Evolutionary conservation across 2,113 vertebrate genomes (phyloP).

Genomic region (Lepisosteus osseus): DNA sequence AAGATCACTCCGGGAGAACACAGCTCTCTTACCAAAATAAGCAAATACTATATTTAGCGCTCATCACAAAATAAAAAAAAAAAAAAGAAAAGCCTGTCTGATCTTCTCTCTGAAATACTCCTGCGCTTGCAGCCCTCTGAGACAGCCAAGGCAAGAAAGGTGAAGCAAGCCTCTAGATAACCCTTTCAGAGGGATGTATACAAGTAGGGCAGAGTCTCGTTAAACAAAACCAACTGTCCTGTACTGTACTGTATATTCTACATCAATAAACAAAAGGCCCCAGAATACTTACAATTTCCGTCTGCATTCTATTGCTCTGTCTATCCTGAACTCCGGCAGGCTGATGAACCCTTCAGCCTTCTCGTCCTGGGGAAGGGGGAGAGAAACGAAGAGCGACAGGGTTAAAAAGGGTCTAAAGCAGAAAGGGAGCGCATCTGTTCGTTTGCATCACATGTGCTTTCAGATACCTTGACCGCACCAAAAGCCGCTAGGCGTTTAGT

Average conservation of each 20-base stretch:
- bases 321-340: constrained; percentile 88
- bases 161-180: no score
- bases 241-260: no score
- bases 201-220: background rate
- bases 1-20: background rate
- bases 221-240: no score
- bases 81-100: no score
- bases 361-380: constrained; percentile 69
- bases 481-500: no score
- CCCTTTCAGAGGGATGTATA: background rate
- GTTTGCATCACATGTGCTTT: no score
- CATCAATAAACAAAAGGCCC: no score
- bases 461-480: no score
- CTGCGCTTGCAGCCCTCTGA: no score
- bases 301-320: constrained; percentile 83
- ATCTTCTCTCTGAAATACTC: no score
- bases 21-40: background rate
- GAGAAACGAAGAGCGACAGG: constrained; percentile 46
- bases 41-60: constrained; percentile 1
- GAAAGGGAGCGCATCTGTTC: background rate
- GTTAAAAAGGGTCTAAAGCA: background rate
- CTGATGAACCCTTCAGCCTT: constrained; percentile 89
- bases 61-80: background rate
- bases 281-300: constrained; percentile 81
- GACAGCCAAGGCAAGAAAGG: no score